Percentiles rank a stretch among this genome's conserved stretches.
Conservation (phyloP, 2,797 vertebrate genomes). For the Pitangus sulphuratus region DNA sequence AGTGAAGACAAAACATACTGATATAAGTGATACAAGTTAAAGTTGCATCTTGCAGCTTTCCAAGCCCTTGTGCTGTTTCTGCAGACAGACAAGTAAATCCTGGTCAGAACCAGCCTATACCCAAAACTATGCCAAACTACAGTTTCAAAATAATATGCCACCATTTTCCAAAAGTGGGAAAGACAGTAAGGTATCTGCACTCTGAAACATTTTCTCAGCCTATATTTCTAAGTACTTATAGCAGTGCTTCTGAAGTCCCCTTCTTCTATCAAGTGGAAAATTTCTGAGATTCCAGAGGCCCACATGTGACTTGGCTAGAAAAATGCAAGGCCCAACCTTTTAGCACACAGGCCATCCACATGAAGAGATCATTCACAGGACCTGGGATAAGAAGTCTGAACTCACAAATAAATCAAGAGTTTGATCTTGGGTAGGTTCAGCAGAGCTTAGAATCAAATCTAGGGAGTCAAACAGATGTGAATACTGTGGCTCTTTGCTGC, state of each 20-base stretch:
- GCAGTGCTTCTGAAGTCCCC: slow-evolving; percentile 44
- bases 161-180: not conserved
- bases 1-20: not conserved
- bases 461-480: not conserved
- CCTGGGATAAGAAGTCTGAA: slow-evolving; percentile 41
- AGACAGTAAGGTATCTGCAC: not conserved
- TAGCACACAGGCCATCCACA: slow-evolving; percentile 52
- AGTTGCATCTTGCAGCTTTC: not conserved
- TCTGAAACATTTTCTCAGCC: not conserved
- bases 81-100: not conserved
- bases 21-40: not conserved
- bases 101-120: not conserved
- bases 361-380: slow-evolving; percentile 34
- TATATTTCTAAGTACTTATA: slow-evolving; percentile 19
- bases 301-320: slow-evolving; percentile 50
- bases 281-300: slow-evolving; percentile 62
- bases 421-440: slow-evolving; percentile 18
- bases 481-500: not conserved
- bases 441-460: slow-evolving; percentile 8
- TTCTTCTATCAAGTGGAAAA: slow-evolving; percentile 65
- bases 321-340: slow-evolving; percentile 48
- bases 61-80: not conserved
- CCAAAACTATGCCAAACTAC: not conserved
- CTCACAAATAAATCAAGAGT: slow-evolving; percentile 38
- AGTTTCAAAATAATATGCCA: not conserved